A percentile compares a stretch with the other conserved stretches of the same genome.
Evolutionary conservation across 2,797 vertebrate species (phyloP).

Genomic region (Picus viridis): DNA sequence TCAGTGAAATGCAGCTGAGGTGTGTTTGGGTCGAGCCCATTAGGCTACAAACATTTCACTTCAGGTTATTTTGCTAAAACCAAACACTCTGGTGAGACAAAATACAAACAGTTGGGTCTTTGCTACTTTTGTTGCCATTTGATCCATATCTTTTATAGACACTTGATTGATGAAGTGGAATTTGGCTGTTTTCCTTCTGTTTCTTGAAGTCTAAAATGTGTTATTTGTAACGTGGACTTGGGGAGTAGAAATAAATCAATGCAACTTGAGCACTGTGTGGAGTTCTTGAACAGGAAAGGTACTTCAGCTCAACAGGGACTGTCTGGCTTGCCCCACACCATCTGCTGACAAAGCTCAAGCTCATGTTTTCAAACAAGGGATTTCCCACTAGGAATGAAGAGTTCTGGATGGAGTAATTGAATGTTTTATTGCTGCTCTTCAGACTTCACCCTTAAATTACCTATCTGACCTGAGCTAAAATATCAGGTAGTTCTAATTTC

Average conservation of each 20-base stretch:
- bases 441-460: not conserved
- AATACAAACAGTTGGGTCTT: not conserved
- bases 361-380: not conserved
- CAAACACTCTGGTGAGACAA: not conserved
- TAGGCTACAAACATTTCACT: constrained; percentile 25
- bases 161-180: constrained; percentile 33
- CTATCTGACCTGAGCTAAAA: not conserved
- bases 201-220: constrained; percentile 50
- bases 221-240: constrained; percentile 63
- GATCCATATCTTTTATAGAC: constrained; percentile 16
- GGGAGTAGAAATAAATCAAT: constrained; percentile 69
- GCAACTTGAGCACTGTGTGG: constrained; percentile 6
- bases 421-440: not conserved
- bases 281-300: not conserved
- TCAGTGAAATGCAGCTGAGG: not conserved
- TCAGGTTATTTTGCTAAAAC: constrained; percentile 31
- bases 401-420: not conserved
- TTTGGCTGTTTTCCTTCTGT: constrained; percentile 45
- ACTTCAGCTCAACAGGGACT: not conserved
- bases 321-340: not conserved
- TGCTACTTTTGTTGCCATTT: constrained; percentile 29
- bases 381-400: not conserved
- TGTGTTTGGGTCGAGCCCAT: not conserved
- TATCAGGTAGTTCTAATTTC: not conserved
- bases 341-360: not conserved